These are phyloP conservation scores for Pteromalus puparum DNA, from an alignment of 1,140 invertebrate genomes.

Conservation along the genomic window DNA sequence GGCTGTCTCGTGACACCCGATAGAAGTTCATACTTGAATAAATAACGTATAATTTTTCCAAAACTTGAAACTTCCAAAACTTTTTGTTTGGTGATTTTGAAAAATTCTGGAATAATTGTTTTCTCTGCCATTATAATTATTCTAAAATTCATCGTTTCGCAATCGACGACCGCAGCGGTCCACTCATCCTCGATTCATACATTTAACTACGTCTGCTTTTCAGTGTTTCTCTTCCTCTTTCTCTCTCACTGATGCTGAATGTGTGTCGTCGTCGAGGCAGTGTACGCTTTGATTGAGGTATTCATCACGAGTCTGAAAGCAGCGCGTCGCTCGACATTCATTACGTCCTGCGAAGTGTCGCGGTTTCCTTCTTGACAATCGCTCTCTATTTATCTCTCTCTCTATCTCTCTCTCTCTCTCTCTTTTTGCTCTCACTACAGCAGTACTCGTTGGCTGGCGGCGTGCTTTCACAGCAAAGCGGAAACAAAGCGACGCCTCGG, in stretches of 20 bases:
- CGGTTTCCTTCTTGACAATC: constrained; percentile 18
- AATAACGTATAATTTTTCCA: too few relatives aligned
- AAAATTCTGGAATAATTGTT: too few relatives aligned
- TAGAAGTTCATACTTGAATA: too few relatives aligned
- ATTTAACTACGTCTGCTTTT: neutral
- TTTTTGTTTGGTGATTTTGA: too few relatives aligned
- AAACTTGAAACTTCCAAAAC: too few relatives aligned
- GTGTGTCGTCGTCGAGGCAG: neutral
- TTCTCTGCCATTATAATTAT: too few relatives aligned
- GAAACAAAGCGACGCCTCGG: constrained; percentile 22
- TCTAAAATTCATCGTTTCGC: too few relatives aligned
- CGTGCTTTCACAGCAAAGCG: constrained; percentile 1
- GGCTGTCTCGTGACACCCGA: too few relatives aligned
- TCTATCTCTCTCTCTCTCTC: neutral
- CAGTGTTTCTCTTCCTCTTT: neutral
- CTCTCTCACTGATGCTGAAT: neutral
- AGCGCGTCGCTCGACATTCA: neutral
- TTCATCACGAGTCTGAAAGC: constrained; percentile 28
- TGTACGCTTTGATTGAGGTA: constrained; percentile 32
- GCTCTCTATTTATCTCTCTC: constrained; percentile 17
- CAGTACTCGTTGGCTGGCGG: neutral
- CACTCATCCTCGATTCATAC: neutral
- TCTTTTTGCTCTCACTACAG: neutral
- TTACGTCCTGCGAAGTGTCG: constrained; percentile 13
- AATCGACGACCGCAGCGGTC: neutral